Conservation (phyloP, 2,113 vertebrate genomes). For the Anguilla japonica region DNA sequence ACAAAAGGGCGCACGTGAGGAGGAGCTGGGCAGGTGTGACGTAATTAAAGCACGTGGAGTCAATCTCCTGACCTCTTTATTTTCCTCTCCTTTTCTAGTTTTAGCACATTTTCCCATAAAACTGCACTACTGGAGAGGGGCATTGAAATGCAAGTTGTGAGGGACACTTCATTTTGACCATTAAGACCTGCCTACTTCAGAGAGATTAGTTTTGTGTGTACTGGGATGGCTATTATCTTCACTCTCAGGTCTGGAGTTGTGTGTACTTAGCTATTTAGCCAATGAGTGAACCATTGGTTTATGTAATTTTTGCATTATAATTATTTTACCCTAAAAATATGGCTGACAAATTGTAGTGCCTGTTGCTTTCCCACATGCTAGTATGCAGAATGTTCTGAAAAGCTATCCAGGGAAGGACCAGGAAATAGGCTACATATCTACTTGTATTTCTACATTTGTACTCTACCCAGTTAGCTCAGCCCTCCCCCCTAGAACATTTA, state of each 20-base stretch:
- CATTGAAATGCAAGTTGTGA: neutral
- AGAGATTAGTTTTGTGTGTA: neutral
- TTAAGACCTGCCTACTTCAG: neutral
- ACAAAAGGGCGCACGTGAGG: neutral
- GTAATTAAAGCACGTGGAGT: constrained; percentile 1
- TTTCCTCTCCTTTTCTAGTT: neutral
- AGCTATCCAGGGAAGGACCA: neutral
- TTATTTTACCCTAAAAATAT: neutral
- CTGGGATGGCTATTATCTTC: neutral
- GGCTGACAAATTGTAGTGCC: neutral
- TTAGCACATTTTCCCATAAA: neutral
- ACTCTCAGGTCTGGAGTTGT: neutral
- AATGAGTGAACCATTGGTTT: neutral
- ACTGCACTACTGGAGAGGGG: neutral
- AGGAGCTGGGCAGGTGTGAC: neutral
- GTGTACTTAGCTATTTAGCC: neutral
- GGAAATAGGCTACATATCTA: neutral
- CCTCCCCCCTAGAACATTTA: neutral
- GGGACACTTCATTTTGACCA: neutral
- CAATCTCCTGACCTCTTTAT: neutral
- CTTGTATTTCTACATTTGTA: neutral
- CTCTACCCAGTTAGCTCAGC: neutral
- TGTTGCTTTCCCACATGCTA: neutral
- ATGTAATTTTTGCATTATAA: neutral
- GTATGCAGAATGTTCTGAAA: neutral